Evolutionary conservation across 2,888 invertebrate genomes (phyloP), one percentile per base, ranked within the genome.

Genomic region (Steinernema carpocapsae): DNA sequence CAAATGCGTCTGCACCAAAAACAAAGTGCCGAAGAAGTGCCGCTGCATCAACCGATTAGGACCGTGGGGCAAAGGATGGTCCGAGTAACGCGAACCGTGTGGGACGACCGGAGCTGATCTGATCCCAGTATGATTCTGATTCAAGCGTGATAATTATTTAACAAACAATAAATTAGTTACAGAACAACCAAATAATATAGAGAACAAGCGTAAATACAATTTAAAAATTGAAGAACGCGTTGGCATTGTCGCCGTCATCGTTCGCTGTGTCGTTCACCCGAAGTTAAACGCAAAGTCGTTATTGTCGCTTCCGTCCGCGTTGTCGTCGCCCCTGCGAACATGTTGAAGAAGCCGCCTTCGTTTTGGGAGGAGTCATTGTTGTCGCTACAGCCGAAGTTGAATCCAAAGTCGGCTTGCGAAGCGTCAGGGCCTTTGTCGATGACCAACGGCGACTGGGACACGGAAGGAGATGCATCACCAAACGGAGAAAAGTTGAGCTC

Each of bases 281-380:
- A 64, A 64, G 37, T 64, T 64, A 17, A 64, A 64, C 32, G 24
- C 17, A 32, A 64, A 64, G 29, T 37, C 64, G 32, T 29, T 64
- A 3, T 64, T 32, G 32, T 29, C 26, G 17, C 29, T 64, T 1
- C 64, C 37, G 37, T 29, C 64, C 14, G 32, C 14, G 37, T 64
- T 37, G 32, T 14, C 64, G 29, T 64, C 64, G 6, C 29, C 26
- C 32, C 64, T 10, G 48, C 37, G n/a, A 64, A 64, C 17, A 64
- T 26, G 64, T 64, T 64, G 64, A 64, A 64, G 32, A 64, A 26
- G 10, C 64, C 64, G 14, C 19, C 37, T 14, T 64, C 64, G 19
- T 14, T 29, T 32, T 64, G 64, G 17, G 64, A 37, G 10, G 37
- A 37, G 37, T 37, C 17, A 3, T 64, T 29, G 32, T 64, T 64